phyloP scores from a whole-genome alignment of 2,113 vertebrate species.

The Ginglymostoma cirratum region DNA sequence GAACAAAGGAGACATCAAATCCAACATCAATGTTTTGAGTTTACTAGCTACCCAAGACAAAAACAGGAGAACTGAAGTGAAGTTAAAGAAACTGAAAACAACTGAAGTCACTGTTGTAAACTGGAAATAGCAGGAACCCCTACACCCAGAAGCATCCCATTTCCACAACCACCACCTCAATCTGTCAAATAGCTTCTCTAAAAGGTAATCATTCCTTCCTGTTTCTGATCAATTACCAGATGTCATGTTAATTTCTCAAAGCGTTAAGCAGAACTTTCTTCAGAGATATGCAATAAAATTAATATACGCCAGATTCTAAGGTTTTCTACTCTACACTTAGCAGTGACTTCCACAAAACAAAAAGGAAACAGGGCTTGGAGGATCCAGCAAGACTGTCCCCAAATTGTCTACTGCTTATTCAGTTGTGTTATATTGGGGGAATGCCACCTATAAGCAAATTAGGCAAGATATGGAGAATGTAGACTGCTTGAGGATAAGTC shows the following conservation, averaged over 20 bases:
- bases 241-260: background rate
- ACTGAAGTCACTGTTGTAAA: too few relatives aligned
- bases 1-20: background rate
- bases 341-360: background rate
- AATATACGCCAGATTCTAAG: background rate
- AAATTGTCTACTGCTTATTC: background rate
- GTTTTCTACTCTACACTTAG: background rate
- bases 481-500: too few relatives aligned
- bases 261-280: background rate
- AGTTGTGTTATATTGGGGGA: background rate
- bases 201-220: background rate
- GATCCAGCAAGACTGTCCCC: background rate
- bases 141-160: background rate
- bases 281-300: background rate
- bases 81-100: too few relatives aligned
- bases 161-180: background rate
- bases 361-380: background rate
- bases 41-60: too few relatives aligned
- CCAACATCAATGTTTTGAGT: background rate
- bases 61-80: too few relatives aligned
- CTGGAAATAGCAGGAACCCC: too few relatives aligned
- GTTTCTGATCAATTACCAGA: background rate
- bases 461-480: too few relatives aligned
- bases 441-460: too few relatives aligned
- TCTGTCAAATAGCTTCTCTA: background rate